Conservation (phyloP, 2,888 invertebrate species). For the Arrhopalites spinosus region DNA sequence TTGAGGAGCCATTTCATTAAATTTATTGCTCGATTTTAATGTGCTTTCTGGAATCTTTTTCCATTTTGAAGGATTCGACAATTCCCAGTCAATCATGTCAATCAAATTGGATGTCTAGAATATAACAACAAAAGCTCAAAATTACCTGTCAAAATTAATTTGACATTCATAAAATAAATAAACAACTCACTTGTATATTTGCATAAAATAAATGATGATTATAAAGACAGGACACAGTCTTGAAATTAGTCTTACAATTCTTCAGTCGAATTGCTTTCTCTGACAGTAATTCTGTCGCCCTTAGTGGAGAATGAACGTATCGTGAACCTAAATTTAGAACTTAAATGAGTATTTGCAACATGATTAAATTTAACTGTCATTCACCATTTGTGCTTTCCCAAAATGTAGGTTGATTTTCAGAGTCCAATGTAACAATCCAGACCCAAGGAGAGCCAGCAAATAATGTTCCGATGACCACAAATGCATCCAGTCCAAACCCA, state of each 20-base stretch:
- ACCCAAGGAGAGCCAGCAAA: constrained; percentile 40
- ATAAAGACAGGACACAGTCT: constrained; percentile 44
- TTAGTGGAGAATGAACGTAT: not conserved
- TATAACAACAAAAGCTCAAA: not conserved
- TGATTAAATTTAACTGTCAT: not conserved
- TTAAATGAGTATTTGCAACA: not conserved
- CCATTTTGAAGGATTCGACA: constrained; percentile 47
- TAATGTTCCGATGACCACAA: constrained; percentile 44
- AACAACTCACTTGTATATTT: constrained; percentile 44
- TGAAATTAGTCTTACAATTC: constrained; percentile 25
- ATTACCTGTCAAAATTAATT: not conserved
- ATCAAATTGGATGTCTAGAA: constrained; percentile 38
- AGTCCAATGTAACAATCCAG: constrained; percentile 47
- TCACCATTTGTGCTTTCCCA: constrained; percentile 50
- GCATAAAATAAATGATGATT: constrained; percentile 41
- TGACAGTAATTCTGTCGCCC: not conserved
- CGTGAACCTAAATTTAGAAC: not conserved
- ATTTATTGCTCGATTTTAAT: constrained; percentile 7
- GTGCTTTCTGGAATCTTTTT: constrained; percentile 39
- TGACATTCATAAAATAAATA: constrained; percentile 1
- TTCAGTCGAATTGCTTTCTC: not conserved
- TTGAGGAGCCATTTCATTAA: constrained; percentile 9
- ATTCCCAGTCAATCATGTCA: constrained; percentile 42
- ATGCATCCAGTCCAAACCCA: constrained; percentile 49
- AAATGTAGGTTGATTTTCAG: constrained; percentile 39